A percentile compares a stretch with the other conserved stretches of the same genome.
Evolutionary conservation across 2,888 invertebrate species (phyloP).

Genomic region (Lapara coniferarum): DNA sequence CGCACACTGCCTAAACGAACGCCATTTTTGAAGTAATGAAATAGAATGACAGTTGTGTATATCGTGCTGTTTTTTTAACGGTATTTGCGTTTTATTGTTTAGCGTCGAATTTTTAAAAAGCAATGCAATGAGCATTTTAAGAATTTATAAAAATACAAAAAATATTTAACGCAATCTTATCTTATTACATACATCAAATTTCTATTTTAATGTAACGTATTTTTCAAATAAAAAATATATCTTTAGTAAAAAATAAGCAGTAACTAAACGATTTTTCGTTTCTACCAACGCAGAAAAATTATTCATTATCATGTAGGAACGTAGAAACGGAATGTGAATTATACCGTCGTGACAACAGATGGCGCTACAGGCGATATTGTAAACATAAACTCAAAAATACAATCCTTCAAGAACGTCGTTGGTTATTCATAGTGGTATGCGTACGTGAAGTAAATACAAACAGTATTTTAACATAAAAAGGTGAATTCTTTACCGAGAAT

Average conservation of each 20-base stretch:
- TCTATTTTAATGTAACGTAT: too few relatives aligned
- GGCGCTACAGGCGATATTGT: neutral
- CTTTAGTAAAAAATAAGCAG: neutral
- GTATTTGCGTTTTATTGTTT: conserved; percentile 25
- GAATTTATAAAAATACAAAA: neutral
- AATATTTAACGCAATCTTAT: neutral
- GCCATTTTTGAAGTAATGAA: conserved; percentile 72
- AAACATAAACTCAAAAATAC: neutral
- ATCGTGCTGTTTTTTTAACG: conserved; percentile 32
- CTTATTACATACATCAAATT: neutral
- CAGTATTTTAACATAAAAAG: conserved; percentile 20
- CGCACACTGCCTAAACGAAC: conserved; percentile 67
- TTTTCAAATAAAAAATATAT: neutral
- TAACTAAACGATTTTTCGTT: conserved; percentile 8
- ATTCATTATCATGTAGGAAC: neutral
- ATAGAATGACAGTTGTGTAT: conserved; percentile 31
- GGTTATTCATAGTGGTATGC: conserved; percentile 11
- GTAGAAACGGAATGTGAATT: neutral
- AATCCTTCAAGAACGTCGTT: neutral
- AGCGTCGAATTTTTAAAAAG: neutral
- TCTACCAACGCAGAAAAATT: neutral
- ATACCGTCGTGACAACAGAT: neutral
- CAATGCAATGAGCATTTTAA: neutral
- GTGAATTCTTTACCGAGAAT: conserved; percentile 17
- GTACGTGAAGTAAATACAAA: conserved; percentile 17